Conservation (phyloP, 2,888 invertebrate genomes). For the Macrophya annulata region DNA sequence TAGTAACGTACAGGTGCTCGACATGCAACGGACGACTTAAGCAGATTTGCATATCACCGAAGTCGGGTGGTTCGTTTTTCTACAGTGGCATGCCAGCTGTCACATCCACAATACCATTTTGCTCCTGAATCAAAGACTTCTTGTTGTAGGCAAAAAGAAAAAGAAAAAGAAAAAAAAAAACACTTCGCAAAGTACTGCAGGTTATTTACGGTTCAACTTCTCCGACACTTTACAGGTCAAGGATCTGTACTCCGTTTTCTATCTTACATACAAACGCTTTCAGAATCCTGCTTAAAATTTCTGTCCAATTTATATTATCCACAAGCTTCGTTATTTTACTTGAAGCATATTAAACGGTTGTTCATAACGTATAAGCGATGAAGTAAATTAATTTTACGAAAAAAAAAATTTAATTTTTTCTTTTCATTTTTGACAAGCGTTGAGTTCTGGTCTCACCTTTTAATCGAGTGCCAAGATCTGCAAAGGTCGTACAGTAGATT, state of each 20-base stretch:
- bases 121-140: conserved; percentile 46
- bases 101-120: conserved; percentile 49
- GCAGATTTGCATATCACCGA: conserved; percentile 36
- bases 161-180: neutral
- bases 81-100: conserved; percentile 44
- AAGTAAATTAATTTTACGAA: neutral
- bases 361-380: neutral
- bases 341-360: neutral
- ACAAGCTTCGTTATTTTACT: neutral
- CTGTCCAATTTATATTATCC: neutral
- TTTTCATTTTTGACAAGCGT: neutral
- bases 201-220: conserved; percentile 48
- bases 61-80: conserved; percentile 46
- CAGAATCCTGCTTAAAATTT: neutral
- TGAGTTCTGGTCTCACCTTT: conserved; percentile 81
- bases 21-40: conserved; percentile 62
- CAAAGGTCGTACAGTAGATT: conserved; percentile 90
- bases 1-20: conserved; percentile 59
- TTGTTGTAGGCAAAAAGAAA: conserved; percentile 12
- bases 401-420: neutral
- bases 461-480: conserved; percentile 86
- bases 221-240: conserved; percentile 17
- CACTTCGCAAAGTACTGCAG: conserved; percentile 14
- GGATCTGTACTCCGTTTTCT: neutral
- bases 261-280: neutral